phyloP scores from a whole-genome alignment of 2,888 invertebrate genomes.

The Tiliacea aurago region DNA sequence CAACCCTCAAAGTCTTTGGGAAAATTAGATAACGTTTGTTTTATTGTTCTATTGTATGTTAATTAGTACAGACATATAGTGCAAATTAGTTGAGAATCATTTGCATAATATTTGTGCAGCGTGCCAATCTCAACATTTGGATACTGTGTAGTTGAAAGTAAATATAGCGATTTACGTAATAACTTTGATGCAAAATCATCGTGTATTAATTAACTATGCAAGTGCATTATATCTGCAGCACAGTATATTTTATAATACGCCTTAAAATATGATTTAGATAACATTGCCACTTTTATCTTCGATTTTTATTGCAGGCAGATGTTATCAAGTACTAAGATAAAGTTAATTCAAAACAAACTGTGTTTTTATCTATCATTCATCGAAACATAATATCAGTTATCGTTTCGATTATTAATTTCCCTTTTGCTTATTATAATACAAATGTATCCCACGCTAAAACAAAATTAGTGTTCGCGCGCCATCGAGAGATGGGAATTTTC shows the following conservation, averaged over 20 bases:
- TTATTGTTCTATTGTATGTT: conserved; percentile 17
- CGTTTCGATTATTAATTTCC: conserved; percentile 29
- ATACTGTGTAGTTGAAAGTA: conserved; percentile 24
- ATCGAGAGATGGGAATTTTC: conserved; percentile 4
- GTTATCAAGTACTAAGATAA: conserved; percentile 53
- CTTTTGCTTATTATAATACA: conserved; percentile 6
- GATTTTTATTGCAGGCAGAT: conserved; percentile 44
- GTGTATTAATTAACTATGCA: conserved; percentile 29
- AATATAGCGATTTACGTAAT: conserved; percentile 45
- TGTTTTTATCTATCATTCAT: conserved; percentile 41
- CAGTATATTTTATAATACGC: conserved; percentile 21
- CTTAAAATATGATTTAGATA: conserved; percentile 55
- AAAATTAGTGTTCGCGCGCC: neutral
- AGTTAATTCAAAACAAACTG: conserved; percentile 35
- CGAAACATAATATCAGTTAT: conserved; percentile 23
- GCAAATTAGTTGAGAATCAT: conserved; percentile 30
- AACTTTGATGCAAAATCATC: conserved; percentile 33
- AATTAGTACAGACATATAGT: conserved; percentile 19
- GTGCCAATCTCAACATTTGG: conserved; percentile 39
- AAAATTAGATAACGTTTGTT: neutral
- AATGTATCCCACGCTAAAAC: conserved; percentile 18
- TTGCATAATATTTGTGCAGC: conserved; percentile 46
- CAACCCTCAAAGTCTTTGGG: conserved; percentile 2
- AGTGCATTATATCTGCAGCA: conserved; percentile 31
- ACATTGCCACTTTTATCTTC: conserved; percentile 43